These are phyloP conservation scores for Tolmerus cingulatus DNA, from an alignment of 2,888 invertebrate species.

Conservation along the genomic window DNA sequence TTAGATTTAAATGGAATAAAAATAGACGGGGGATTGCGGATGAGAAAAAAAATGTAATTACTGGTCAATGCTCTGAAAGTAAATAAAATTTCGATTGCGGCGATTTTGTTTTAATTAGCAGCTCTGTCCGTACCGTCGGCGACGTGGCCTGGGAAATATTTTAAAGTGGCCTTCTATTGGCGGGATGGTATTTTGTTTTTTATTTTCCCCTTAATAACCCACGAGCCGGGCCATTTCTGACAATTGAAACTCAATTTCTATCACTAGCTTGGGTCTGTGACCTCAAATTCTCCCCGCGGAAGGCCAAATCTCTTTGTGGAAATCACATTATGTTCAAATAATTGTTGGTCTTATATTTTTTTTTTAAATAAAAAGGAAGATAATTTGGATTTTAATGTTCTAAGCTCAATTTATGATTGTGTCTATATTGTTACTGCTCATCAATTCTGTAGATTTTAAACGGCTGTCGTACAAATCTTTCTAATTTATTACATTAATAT, in stretches of 20 bases:
- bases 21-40: background rate
- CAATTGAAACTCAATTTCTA: background rate
- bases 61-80: conserved; percentile 25
- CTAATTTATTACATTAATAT: too few species aligned
- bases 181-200: background rate
- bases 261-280: background rate
- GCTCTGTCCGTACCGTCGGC: background rate
- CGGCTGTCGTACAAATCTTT: too few species aligned
- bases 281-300: background rate
- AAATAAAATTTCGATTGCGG: conserved; percentile 31
- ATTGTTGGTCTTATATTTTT: background rate
- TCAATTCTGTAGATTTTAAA: too few species aligned
- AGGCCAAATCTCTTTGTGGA: background rate
- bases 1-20: conserved; percentile 12
- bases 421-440: background rate
- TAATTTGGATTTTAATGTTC: background rate
- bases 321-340: background rate
- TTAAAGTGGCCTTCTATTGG: background rate
- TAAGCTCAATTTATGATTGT: background rate
- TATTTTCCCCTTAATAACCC: background rate
- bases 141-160: background rate
- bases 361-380: background rate
- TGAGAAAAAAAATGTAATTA: conserved; percentile 30
- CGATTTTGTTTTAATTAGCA: conserved; percentile 27
- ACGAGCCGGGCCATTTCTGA: background rate